Evolutionary conservation across 2,888 invertebrate genomes (phyloP), one percentile per base, ranked within the genome.

Genomic region (Athalia circularis): DNA sequence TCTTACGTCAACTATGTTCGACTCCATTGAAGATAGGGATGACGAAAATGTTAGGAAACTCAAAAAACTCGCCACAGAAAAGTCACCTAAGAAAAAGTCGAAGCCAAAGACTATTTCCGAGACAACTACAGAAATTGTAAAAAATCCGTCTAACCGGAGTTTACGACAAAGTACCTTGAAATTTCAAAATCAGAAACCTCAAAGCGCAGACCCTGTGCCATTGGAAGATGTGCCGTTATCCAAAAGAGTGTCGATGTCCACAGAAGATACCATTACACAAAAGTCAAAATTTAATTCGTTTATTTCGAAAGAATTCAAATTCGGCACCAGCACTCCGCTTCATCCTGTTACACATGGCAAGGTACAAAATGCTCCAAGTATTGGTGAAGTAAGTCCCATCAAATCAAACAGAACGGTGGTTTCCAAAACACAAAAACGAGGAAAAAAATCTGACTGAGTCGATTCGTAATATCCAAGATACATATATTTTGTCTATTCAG

Each of bases 311-410:
- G 57, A 45, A 57, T 9, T 9, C 7, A 52, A 70, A 47, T 70
- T 70, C 7, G 70, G 70, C 7, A 70, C 70, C 15, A 70, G 70
- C 47, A 70, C 70, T 13, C 70, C 70, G n/a, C 57, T 70, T 47
- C 57, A 45, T 45, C 54, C 43, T 57, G 43, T 70, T 2, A 70
- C 1, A 8, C 15, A 47, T 3, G 6, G 13, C 1, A 70, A 57
- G 11, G 57, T 13, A 57, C 57, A 8, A 3, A 47, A 57, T 57
- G 59, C 3, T 47, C 11, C 68, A 45, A 45, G 6, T 13, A 9
- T 45, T 59, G 47, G 8, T 11, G 59, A 70, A 13, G 47, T 70
- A 11, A 70, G 70, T 15, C 70, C 70, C n/a, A 70, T 70, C 43
- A 59, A 4, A 70, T 59, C 57, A 13, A 70, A 70, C n/a, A 3